These are phyloP conservation scores for Corella eumyota DNA, from an alignment of 23 tunicate species.

Conservation along the genomic window DNA sequence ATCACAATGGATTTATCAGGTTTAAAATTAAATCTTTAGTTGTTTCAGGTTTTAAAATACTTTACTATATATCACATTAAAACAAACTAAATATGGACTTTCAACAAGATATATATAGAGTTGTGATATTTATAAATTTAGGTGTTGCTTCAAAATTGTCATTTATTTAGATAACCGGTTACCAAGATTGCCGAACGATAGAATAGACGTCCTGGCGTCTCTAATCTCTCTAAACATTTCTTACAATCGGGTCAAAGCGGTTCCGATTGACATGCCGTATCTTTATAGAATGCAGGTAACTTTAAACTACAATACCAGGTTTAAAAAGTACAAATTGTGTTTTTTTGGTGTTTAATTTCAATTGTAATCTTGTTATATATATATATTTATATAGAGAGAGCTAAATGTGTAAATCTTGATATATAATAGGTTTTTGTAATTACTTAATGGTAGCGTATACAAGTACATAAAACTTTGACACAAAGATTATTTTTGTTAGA, in stretches of 20 bases:
- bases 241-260: conserved; percentile 55
- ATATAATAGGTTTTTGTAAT: too few relatives aligned
- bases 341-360: too few relatives aligned
- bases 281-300: conserved; percentile 78
- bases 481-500: too few relatives aligned
- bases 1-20: conserved; percentile 78
- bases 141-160: background rate
- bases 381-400: too few relatives aligned
- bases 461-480: too few relatives aligned
- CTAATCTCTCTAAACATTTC: conserved; percentile 56
- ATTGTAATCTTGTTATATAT: too few relatives aligned
- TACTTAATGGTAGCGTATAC: too few relatives aligned
- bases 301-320: too few relatives aligned
- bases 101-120: background rate
- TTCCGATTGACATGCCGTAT: conserved; percentile 83
- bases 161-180: conserved; percentile 28
- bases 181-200: conserved; percentile 67
- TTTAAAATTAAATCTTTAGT: background rate
- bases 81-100: background rate
- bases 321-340: too few relatives aligned
- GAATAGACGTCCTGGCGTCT: conserved; percentile 80
- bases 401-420: too few relatives aligned
- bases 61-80: background rate
- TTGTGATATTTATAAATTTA: background rate
- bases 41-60: background rate